Percentiles rank a stretch among this genome's conserved stretches.
phyloP scores from a whole-genome alignment of 2,797 vertebrate species.

The Mormyrus proboscirostris region DNA sequence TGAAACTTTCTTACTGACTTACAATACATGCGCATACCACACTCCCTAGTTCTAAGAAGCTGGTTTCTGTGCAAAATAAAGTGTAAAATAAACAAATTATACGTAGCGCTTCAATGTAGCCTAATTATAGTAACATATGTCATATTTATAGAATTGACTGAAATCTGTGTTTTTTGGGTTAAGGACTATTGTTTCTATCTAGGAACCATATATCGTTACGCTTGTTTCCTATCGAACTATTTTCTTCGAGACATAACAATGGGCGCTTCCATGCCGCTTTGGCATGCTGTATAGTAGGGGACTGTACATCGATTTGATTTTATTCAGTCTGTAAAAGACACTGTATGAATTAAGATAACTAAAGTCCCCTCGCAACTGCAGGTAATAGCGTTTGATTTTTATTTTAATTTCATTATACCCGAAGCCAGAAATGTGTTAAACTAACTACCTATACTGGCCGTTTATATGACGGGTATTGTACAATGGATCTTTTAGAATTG shows the following conservation, averaged over 20 bases:
- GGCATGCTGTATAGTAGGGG: neutral
- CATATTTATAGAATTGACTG: neutral
- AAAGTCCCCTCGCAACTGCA: neutral
- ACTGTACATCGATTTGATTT: neutral
- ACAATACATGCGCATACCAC: neutral
- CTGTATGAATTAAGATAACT: neutral
- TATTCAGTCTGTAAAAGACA: neutral
- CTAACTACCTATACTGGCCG: neutral
- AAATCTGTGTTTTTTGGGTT: neutral
- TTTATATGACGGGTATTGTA: neutral
- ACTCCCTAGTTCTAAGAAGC: neutral
- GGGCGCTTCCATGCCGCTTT: neutral
- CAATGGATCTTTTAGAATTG: neutral
- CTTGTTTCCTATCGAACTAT: constrained; percentile 35
- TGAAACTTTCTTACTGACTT: neutral
- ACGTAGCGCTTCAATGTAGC: neutral
- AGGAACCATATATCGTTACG: neutral
- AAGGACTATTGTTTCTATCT: neutral
- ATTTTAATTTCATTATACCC: neutral
- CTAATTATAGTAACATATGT: neutral
- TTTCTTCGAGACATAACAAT: constrained; percentile 37
- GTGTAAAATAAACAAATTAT: neutral
- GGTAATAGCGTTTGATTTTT: neutral
- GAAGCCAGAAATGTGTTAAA: neutral
- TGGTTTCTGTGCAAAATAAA: neutral